These are phyloP conservation scores for Batillaria attramentaria DNA, from an alignment of 1,140 invertebrate genomes.

Conservation along the genomic window DNA sequence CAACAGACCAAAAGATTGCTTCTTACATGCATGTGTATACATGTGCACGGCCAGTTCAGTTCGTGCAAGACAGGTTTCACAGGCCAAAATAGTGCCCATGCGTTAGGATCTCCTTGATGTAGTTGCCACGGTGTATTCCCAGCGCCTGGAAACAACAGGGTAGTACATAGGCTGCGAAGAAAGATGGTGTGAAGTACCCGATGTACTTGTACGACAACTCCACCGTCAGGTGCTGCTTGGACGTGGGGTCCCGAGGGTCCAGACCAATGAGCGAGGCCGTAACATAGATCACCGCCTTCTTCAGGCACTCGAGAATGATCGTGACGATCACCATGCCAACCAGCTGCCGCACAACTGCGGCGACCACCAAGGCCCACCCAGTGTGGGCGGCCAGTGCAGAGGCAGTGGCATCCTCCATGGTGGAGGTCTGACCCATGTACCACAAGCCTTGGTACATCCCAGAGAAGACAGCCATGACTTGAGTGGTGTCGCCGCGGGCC, in stretches of 20 bases:
- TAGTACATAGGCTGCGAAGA: conserved; percentile 81
- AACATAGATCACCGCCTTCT: conserved; percentile 79
- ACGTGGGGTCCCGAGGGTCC: conserved; percentile 71
- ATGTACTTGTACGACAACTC: conserved; percentile 88
- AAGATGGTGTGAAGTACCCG: conserved; percentile 68
- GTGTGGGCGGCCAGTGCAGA: conserved; percentile 81
- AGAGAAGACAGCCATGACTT: conserved; percentile 83
- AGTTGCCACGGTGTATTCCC: conserved; percentile 78
- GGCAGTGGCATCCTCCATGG: conserved; percentile 29
- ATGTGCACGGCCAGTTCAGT: too few species aligned
- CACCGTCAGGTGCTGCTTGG: conserved; percentile 71
- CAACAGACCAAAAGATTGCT: too few species aligned
- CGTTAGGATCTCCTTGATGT: conserved; percentile 17
- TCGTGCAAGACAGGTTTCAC: too few species aligned
- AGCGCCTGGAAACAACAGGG: conserved; percentile 84
- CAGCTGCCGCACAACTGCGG: conserved; percentile 80
- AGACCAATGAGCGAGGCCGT: conserved; percentile 80
- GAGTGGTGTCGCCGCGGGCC: conserved; percentile 87
- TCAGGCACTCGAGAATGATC: conserved; percentile 79
- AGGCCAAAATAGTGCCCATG: conserved; percentile 18
- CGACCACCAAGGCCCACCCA: conserved; percentile 80
- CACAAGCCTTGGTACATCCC: conserved; percentile 87
- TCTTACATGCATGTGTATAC: too few species aligned
- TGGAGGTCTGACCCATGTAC: conserved; percentile 82
- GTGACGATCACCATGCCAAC: conserved; percentile 83